Percentiles rank a stretch among this genome's conserved stretches.
Conservation (phyloP, 2,797 vertebrate genomes). For the Alca torda region DNA sequence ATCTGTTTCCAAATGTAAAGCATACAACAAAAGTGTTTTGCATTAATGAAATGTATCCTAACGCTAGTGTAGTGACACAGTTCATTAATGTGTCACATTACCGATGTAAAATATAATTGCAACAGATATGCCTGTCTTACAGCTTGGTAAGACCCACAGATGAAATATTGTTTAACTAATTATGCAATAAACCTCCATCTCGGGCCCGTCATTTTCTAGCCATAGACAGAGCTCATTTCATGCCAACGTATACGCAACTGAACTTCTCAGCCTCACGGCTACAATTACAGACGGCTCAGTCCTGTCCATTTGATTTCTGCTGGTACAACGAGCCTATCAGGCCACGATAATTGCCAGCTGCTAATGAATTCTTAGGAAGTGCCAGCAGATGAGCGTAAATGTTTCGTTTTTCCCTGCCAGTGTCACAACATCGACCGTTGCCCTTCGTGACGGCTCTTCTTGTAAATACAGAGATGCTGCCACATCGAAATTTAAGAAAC, state of each 20-base stretch:
- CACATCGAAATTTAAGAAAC: accelerated
- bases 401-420: background rate
- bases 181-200: slow-evolving; percentile 43
- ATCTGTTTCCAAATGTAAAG: slow-evolving; percentile 88
- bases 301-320: background rate
- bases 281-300: background rate
- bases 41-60: slow-evolving; percentile 79
- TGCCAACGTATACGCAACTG: background rate
- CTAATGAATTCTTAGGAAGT: background rate
- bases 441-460: background rate
- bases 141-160: slow-evolving; percentile 45
- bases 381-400: background rate
- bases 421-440: accelerated
- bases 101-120: slow-evolving; percentile 79
- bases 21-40: slow-evolving; percentile 82
- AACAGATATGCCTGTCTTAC: slow-evolving; percentile 58
- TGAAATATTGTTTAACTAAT: slow-evolving; percentile 66
- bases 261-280: background rate
- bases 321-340: background rate
- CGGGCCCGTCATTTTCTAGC: background rate
- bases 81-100: slow-evolving; percentile 74
- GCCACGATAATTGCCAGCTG: background rate
- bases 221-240: slow-evolving; percentile 17
- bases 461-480: background rate
- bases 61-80: slow-evolving; percentile 62